Evolutionary conservation across 2,113 vertebrate genomes (phyloP).

Genomic region (Myrmecobius fasciatus): DNA sequence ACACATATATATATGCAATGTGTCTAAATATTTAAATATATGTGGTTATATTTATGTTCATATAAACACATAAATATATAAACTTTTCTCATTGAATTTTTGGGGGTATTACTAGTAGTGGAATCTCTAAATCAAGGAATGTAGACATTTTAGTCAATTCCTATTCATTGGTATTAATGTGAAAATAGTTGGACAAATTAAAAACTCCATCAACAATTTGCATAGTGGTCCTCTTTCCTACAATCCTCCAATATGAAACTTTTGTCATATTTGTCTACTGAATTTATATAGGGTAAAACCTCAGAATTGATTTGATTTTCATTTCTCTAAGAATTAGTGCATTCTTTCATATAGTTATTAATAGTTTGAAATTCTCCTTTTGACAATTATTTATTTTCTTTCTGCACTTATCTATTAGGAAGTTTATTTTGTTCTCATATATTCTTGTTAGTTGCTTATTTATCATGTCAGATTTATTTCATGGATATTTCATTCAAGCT

Average conservation of each 20-base stretch:
- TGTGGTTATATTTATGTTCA: too few species aligned
- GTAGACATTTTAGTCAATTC: not conserved
- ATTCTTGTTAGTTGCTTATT: not conserved
- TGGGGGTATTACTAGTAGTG: not conserved
- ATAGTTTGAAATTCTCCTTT: not conserved
- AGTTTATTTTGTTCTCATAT: not conserved
- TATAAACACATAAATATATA: not conserved
- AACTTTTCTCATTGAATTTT: not conserved
- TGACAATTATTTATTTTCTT: not conserved
- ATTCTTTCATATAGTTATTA: not conserved
- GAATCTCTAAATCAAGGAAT: not conserved
- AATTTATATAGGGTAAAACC: not conserved
- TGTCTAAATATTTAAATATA: too few species aligned
- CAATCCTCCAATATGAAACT: not conserved
- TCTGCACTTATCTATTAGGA: not conserved
- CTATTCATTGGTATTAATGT: not conserved
- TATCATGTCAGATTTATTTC: not conserved
- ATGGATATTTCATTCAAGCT: not conserved
- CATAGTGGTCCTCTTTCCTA: too few species aligned
- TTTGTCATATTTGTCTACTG: not conserved
- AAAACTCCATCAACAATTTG: not conserved
- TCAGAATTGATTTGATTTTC: not conserved
- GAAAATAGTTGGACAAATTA: not conserved
- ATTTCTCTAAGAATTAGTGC: not conserved
- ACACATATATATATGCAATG: too few species aligned